These are phyloP conservation scores for Acanthurus lineatus DNA, from an alignment of 2,797 vertebrate genomes.

Conservation along the genomic window DNA sequence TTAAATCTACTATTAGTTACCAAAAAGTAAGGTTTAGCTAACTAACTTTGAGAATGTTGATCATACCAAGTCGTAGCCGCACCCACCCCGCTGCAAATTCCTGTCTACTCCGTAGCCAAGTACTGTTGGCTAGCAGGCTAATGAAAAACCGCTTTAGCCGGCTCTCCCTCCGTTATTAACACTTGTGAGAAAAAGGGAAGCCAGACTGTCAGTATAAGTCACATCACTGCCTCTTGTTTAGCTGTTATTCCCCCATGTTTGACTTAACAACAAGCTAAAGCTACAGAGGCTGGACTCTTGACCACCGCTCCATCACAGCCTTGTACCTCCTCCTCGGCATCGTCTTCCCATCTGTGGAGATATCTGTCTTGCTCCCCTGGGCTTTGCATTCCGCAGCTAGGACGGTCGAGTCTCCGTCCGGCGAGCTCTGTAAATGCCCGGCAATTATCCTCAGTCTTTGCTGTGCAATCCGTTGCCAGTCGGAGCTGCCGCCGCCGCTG, in stretches of 20 bases:
- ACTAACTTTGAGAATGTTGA: slow-evolving; percentile 43
- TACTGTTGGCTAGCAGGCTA: slow-evolving; percentile 65
- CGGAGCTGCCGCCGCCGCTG: slow-evolving; percentile 73
- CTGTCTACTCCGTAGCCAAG: slow-evolving; percentile 55
- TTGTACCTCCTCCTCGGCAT: slow-evolving; percentile 86
- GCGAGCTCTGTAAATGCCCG: slow-evolving; percentile 79
- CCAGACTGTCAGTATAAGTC: background rate
- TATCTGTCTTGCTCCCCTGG: slow-evolving; percentile 54
- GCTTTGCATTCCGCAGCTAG: slow-evolving; percentile 81
- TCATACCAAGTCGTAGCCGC: slow-evolving; percentile 64
- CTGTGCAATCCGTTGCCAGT: slow-evolving; percentile 80
- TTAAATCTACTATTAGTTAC: background rate
- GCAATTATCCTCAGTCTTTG: slow-evolving; percentile 84
- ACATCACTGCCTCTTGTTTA: background rate
- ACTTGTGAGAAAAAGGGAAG: background rate
- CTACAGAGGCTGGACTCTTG: slow-evolving; percentile 40
- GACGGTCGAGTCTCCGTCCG: slow-evolving; percentile 58
- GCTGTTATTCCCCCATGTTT: background rate
- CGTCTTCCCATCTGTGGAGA: slow-evolving; percentile 60
- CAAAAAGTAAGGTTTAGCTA: background rate
- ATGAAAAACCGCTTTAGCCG: slow-evolving; percentile 1
- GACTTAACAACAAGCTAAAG: slow-evolving; percentile 37
- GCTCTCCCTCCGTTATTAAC: background rate
- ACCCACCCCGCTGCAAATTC: slow-evolving; percentile 76
- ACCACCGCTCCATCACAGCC: slow-evolving; percentile 65